Percentiles rank a stretch among this genome's conserved stretches.
These are phyloP conservation scores for Notothenia rossii DNA, from an alignment of 2,113 vertebrate species.

Conservation along the genomic window DNA sequence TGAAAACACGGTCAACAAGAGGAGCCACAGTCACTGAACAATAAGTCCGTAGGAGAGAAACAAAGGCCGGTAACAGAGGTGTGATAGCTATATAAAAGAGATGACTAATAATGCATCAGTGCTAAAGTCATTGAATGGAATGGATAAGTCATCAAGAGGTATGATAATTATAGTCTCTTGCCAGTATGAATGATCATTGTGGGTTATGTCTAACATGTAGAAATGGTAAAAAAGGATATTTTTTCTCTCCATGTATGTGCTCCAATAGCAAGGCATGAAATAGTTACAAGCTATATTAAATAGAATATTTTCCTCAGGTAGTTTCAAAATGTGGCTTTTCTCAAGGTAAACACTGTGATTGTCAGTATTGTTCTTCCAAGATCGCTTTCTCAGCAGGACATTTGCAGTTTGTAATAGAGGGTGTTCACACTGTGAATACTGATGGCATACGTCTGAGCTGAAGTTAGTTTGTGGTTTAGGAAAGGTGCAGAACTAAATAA, in stretches of 20 bases:
- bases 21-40: conserved; percentile 12
- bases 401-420: not conserved
- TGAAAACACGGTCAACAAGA: conserved; percentile 40
- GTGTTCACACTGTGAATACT: not conserved
- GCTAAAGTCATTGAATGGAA: conserved; percentile 31
- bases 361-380: too few species aligned
- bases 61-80: conserved; percentile 3
- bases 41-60: conserved; percentile 2
- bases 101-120: conserved; percentile 37
- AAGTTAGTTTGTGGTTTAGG: not conserved
- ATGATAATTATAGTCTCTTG: conserved; percentile 2
- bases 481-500: not conserved
- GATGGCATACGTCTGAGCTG: not conserved
- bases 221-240: too few species aligned
- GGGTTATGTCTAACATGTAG: not conserved
- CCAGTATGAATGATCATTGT: conserved; percentile 8
- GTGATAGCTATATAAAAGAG: conserved; percentile 13
- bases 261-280: not conserved
- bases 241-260: not conserved
- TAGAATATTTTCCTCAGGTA: not conserved
- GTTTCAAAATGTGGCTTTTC: not conserved
- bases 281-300: not conserved
- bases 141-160: conserved; percentile 28
- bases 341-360: not conserved
- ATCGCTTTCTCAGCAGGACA: not conserved